Evolutionary conservation across 1,140 invertebrate genomes (phyloP), one percentile per base, ranked within the genome.

Genomic region (Eumaeus atala): DNA sequence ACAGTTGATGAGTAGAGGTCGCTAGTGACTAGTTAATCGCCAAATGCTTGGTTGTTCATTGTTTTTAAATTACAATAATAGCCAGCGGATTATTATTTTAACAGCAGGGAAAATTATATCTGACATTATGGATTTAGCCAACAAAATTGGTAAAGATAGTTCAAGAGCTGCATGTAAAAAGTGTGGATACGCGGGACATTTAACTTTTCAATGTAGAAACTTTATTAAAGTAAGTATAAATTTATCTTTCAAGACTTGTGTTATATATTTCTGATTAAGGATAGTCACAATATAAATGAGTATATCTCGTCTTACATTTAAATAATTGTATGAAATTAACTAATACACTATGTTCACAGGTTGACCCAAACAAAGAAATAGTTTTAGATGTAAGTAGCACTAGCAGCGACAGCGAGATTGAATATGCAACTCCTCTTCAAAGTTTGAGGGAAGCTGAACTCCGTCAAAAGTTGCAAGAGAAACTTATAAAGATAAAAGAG

Each of bases 121-220:
- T 40, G 79, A 77, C 63, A 79, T 77, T 42, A 67, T 66, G 6
- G 81, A 84, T 67, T 64, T 84, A 58, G 72, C 80, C 11, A 80
- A 64, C 69, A 86, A 81, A 73, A 74, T 82, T 69, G 91, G 89
- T 56, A 95, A 94, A 78, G 94, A 94, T 77, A 89, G 89, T 16
- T 84, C 92, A 18, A 87, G 95, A 53, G 92, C 95, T 28, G 95
- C 95, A 0, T 97, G 96, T 79, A 96, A 95, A 79, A 97, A 97
- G 80, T 97, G 96, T 88, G 96, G 96, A 48, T 97, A 97, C 82
- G 93, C 95, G 56, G 97, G 97, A 33, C 97, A 99, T 85, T 90
- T 99, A 66, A 98, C 97, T 11, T 98, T 94, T 87, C 97, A 99
- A 81, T 99, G 97, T 82, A 88, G 96, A 68, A 99, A 99, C 82